Evolutionary conservation across 1,140 invertebrate genomes (phyloP), one percentile per base, ranked within the genome.

Genomic region (Trichogramma pretiosum): DNA sequence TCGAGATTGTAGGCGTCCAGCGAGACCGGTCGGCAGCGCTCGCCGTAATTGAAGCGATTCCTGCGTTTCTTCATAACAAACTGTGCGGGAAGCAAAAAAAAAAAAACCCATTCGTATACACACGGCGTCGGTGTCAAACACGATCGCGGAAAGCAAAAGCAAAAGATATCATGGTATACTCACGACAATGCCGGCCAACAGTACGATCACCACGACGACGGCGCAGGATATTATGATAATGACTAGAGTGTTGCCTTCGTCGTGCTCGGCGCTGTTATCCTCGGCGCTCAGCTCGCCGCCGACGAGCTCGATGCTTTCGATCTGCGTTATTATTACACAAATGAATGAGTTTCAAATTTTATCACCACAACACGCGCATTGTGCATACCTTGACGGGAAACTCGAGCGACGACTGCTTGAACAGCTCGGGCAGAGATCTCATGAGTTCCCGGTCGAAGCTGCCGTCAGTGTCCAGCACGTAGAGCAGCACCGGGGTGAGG

Each of bases 1-100:
- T 92, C 89, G 57, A 93, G 69, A 57, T 85, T 90, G 71, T 91
- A 93, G 11, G 87, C 87, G 59, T 93, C 89, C 51, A 91, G 67
- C 30, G 85, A 87, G 1, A 90, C 87, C 0, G 89, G 89, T 4
- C 84, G 85, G 62, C 89, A 93, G 21, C 88, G 77, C 65, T 89
- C 86, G 0, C 86, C 86, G 56, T 90, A 91, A 46, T 82, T 81
- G 13, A 78, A 64, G 53, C 67, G 53, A 56, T 68, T 81, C 56
- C 84, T 82, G 19, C 83, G 76, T 61, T 83, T 84, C 48, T 80
- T 72, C 76, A 87, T 82, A 22, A 87, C 65, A 41, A 85, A 74
- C 77, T 83, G 60, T 22, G 73, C 46, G n/a, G n/a, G n/a, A n/a
- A 24, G n/a, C 13, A 28, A 14, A 41, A 38, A 16, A n/a, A 47